Percentiles rank a stretch among this genome's conserved stretches.
Conservation (phyloP, 2,888 invertebrate species). For the Pseudanteris insignis region DNA sequence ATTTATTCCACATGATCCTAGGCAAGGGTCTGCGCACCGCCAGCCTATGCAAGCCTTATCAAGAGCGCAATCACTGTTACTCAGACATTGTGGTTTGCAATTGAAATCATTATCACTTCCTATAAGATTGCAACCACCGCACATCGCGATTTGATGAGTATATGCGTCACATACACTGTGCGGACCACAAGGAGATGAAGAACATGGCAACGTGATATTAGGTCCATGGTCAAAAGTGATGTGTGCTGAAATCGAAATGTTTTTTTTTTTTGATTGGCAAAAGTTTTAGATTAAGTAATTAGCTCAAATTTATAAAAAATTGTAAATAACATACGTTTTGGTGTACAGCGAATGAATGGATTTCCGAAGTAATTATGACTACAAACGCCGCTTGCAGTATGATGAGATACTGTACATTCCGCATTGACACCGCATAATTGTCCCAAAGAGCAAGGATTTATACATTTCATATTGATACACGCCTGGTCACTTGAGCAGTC, state of each 20-base stretch:
- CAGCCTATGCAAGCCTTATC: conserved; percentile 77
- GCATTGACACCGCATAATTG: conserved; percentile 85
- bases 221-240: conserved; percentile 47
- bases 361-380: conserved; percentile 82
- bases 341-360: conserved; percentile 79
- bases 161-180: conserved; percentile 76
- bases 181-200: conserved; percentile 81
- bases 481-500: conserved; percentile 77
- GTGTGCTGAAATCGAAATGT: conserved; percentile 38
- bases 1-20: conserved; percentile 78
- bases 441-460: conserved; percentile 76
- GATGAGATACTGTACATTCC: conserved; percentile 80
- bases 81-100: conserved; percentile 85
- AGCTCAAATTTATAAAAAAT: conserved; percentile 41
- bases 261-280: background rate
- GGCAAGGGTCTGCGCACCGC: conserved; percentile 77
- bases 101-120: conserved; percentile 75
- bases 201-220: conserved; percentile 76
- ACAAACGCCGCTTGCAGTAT: conserved; percentile 85
- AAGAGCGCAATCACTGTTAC: conserved; percentile 81
- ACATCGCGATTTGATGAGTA: conserved; percentile 80
- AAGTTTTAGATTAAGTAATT: too few species aligned
- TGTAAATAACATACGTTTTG: conserved; percentile 69
- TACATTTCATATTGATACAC: conserved; percentile 79
- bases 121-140: conserved; percentile 79